A percentile compares a stretch with the other conserved stretches of the same genome.
Conservation (phyloP, 2,888 invertebrate genomes). For the Cotesia congregata region DNA sequence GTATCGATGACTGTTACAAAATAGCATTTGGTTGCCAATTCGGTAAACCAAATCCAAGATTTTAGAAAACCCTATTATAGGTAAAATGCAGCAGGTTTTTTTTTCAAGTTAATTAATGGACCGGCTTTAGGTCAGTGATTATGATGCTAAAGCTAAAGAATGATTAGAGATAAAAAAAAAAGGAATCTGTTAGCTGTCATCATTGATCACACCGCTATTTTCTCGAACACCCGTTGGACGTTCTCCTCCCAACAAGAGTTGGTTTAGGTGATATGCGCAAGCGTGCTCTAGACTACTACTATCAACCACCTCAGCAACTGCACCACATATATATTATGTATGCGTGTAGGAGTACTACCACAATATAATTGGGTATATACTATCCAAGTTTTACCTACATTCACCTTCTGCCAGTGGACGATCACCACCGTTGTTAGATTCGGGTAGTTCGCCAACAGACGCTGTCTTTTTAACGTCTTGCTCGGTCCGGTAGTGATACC, state of each 20-base stretch:
- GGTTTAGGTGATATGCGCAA: slow-evolving; percentile 42
- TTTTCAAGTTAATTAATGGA: no score
- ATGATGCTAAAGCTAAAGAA: background rate
- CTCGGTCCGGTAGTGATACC: slow-evolving; percentile 42
- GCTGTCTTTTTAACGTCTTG: slow-evolving; percentile 53
- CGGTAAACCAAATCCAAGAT: background rate
- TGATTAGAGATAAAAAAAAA: background rate
- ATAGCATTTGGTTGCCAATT: background rate
- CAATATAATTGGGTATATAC: background rate
- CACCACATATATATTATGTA: background rate
- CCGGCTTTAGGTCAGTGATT: background rate
- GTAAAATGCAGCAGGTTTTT: no score
- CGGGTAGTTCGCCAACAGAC: slow-evolving; percentile 38
- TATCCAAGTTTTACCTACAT: slow-evolving; percentile 12
- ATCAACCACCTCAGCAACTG: slow-evolving; percentile 7
- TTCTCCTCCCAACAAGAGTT: slow-evolving; percentile 40
- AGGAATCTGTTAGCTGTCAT: slow-evolving; percentile 12
- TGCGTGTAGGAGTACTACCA: background rate
- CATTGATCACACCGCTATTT: slow-evolving; percentile 35
- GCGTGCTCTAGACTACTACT: slow-evolving; percentile 29
- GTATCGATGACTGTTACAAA: background rate
- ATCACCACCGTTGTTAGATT: slow-evolving; percentile 54
- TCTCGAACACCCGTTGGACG: slow-evolving; percentile 40
- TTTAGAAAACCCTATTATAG: no score
- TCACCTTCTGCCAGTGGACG: slow-evolving; percentile 48